phyloP scores from a whole-genome alignment of 1,140 invertebrate species.

The Mactra quadrangularis region DNA sequence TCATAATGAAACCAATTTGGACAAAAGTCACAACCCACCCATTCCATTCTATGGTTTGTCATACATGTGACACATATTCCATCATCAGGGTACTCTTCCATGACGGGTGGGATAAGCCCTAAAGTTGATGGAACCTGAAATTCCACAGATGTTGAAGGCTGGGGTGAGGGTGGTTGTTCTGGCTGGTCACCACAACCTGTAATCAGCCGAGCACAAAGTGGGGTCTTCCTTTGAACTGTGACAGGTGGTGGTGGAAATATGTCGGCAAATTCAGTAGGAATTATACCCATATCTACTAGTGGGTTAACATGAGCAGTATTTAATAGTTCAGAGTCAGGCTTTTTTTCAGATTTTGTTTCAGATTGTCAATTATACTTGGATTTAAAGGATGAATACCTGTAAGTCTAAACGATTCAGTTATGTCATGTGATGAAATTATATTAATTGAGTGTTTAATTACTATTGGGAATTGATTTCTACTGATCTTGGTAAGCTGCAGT shows the following conservation, averaged over 20 bases:
- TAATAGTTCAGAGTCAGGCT: neutral
- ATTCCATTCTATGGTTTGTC: neutral
- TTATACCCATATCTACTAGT: neutral
- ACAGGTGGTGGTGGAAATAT: neutral
- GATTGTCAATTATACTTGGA: neutral
- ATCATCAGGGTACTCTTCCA: neutral
- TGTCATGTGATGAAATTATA: neutral
- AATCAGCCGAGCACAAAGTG: neutral
- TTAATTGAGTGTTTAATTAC: neutral
- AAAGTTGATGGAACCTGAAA: neutral
- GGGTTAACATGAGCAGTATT: neutral
- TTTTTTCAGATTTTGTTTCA: neutral
- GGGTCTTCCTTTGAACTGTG: neutral
- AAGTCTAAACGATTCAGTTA: neutral
- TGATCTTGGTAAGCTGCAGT: neutral
- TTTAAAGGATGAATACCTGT: neutral
- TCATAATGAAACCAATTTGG: slow-evolving; percentile 3
- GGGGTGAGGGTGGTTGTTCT: too few relatives aligned
- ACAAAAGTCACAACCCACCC: neutral
- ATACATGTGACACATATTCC: neutral
- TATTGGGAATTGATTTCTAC: neutral
- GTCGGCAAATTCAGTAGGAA: neutral
- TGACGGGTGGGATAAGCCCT: too few relatives aligned
- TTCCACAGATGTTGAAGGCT: neutral
- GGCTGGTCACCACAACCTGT: neutral